A percentile compares a stretch with the other conserved stretches of the same genome.
These are phyloP conservation scores for Heterodera filipjevi DNA, from an alignment of 2,888 invertebrate genomes.

Conservation along the genomic window DNA sequence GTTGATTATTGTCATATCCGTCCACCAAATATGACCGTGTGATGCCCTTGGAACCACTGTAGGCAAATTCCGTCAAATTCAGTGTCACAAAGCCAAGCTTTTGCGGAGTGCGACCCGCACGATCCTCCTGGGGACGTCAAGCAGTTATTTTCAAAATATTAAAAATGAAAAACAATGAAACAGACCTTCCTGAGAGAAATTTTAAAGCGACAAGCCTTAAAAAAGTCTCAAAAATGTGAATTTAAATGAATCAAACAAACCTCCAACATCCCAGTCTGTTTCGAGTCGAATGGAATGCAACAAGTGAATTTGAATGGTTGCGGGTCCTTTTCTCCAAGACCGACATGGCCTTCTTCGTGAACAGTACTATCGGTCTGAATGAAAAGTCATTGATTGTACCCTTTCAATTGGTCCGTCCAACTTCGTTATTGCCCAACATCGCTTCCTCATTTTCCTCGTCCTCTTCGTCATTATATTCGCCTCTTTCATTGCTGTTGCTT, in stretches of 20 bases:
- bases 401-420: neutral
- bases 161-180: neutral
- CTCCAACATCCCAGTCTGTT: constrained; percentile 85
- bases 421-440: neutral
- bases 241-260: neutral
- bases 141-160: too few relatives aligned
- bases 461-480: neutral
- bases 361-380: constrained; percentile 1
- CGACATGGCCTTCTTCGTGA: constrained; percentile 66
- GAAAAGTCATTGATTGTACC: neutral
- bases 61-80: constrained; percentile 94
- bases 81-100: constrained; percentile 97
- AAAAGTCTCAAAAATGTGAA: neutral
- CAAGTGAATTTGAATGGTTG: constrained; percentile 82
- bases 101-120: constrained; percentile 83
- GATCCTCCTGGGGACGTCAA: constrained; percentile 72
- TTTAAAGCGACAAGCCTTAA: constrained; percentile 80
- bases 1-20: constrained; percentile 84
- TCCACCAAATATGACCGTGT: constrained; percentile 86
- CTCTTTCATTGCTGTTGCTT: neutral
- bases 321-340: constrained; percentile 69
- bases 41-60: constrained; percentile 78
- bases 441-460: neutral
- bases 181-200: constrained; percentile 89
- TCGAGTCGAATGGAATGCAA: constrained; percentile 94